These are phyloP conservation scores for Carollia perspicillata DNA, from an alignment of 2,113 vertebrate species.

Conservation along the genomic window DNA sequence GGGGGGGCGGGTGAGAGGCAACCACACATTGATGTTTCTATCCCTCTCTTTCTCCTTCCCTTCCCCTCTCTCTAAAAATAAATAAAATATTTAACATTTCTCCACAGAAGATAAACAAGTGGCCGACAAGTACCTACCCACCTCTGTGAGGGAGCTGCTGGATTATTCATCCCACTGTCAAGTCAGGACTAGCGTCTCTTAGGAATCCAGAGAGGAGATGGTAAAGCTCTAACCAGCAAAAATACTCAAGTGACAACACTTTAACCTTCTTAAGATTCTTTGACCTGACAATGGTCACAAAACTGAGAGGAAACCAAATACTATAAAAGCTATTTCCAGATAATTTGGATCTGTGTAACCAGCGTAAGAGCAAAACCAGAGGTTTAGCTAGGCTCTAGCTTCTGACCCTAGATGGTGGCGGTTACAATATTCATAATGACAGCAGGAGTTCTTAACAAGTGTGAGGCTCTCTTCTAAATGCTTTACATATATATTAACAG, in stretches of 20 bases:
- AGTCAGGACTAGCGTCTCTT: not conserved
- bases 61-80: too few relatives aligned
- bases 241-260: not conserved
- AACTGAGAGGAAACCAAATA: conserved; percentile 14
- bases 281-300: not conserved
- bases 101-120: not conserved
- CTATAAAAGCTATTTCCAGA: not conserved
- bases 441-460: not conserved
- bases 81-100: too few relatives aligned
- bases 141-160: not conserved
- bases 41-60: too few relatives aligned
- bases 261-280: not conserved
- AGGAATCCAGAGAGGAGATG: not conserved
- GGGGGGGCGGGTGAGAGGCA: too few relatives aligned
- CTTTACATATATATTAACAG: not conserved
- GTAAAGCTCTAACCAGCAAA: not conserved
- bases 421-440: not conserved
- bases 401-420: not conserved
- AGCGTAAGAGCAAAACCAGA: not conserved
- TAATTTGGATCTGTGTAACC: not conserved
- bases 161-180: not conserved
- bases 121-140: not conserved
- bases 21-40: too few relatives aligned
- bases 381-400: not conserved
- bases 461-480: not conserved